Conservation (phyloP, 2,888 invertebrate genomes). For the Drosophila longiperda region DNA sequence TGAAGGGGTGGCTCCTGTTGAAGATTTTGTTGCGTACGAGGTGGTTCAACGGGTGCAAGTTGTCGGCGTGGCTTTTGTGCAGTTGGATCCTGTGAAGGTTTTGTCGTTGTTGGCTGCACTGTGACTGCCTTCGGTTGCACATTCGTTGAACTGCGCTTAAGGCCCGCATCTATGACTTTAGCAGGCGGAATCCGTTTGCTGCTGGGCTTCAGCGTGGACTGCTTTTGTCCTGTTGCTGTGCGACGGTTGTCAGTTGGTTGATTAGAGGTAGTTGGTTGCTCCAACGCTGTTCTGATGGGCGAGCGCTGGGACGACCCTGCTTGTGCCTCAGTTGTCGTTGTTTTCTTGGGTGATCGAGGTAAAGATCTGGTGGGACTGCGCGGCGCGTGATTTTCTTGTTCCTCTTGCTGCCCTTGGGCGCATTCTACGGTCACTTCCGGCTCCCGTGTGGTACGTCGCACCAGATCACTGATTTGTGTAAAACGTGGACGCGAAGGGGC, state of each 20-base stretch:
- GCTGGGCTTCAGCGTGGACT: slow-evolving; percentile 13
- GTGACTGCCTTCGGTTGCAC: background rate
- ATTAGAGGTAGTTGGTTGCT: background rate
- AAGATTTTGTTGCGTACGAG: slow-evolving; percentile 10
- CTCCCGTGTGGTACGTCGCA: slow-evolving; percentile 31
- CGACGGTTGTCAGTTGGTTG: background rate
- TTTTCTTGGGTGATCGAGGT: slow-evolving; percentile 34
- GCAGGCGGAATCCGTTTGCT: slow-evolving; percentile 19
- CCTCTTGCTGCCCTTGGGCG: background rate
- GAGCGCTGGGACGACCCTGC: slow-evolving; percentile 1
- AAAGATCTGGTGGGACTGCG: slow-evolving; percentile 24
- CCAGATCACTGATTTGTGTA: slow-evolving; percentile 79
- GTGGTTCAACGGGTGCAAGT: slow-evolving; percentile 4
- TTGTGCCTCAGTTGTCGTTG: background rate
- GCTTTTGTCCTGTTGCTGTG: background rate
- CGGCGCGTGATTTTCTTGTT: slow-evolving; percentile 1
- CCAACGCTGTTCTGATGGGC: slow-evolving; percentile 3
- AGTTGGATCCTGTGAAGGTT: background rate
- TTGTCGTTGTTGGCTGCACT: background rate
- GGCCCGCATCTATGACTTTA: slow-evolving; percentile 57
- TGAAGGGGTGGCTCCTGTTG: slow-evolving; percentile 14
- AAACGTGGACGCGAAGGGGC: slow-evolving; percentile 61
- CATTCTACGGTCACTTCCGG: background rate
- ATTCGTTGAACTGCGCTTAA: slow-evolving; percentile 3
- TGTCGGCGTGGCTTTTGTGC: slow-evolving; percentile 16